These are phyloP conservation scores for Chrysolina americana DNA, from an alignment of 2,888 invertebrate genomes.

Conservation along the genomic window DNA sequence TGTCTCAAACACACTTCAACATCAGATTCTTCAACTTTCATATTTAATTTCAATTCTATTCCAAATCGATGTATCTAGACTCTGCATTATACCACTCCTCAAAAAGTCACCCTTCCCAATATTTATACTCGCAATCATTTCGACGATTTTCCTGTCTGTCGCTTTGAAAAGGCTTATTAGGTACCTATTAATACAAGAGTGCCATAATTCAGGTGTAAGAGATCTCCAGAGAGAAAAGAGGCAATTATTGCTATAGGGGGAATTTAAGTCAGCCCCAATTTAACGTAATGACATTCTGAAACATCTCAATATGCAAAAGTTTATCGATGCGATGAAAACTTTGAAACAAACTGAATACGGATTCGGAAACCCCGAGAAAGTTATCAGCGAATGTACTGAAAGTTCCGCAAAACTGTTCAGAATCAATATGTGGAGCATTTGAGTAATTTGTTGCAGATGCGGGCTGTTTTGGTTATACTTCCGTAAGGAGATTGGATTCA, in stretches of 20 bases:
- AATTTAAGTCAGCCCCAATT: constrained; percentile 20
- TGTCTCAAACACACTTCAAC: too few species aligned
- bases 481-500: not conserved
- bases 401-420: constrained; percentile 7
- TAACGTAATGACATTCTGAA: constrained; percentile 25
- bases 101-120: too few species aligned
- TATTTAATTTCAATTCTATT: too few species aligned
- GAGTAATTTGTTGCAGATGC: constrained; percentile 8
- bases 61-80: too few species aligned
- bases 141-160: not conserved
- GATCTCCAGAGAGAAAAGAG: not conserved
- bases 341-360: constrained; percentile 3
- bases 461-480: not conserved
- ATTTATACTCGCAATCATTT: not conserved
- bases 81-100: too few species aligned
- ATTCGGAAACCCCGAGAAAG: not conserved
- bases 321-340: constrained; percentile 14
- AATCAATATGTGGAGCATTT: constrained; percentile 11
- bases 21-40: too few species aligned
- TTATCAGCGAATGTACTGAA: constrained; percentile 6
- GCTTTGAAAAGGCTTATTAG: not conserved
- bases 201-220: constrained; percentile 9
- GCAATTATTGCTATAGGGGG: constrained; percentile 15
- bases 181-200: not conserved
- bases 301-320: constrained; percentile 28